Evolutionary conservation across 2,888 invertebrate genomes (phyloP), one percentile per base, ranked within the genome.

Genomic region (Adelphocoris suturalis): DNA sequence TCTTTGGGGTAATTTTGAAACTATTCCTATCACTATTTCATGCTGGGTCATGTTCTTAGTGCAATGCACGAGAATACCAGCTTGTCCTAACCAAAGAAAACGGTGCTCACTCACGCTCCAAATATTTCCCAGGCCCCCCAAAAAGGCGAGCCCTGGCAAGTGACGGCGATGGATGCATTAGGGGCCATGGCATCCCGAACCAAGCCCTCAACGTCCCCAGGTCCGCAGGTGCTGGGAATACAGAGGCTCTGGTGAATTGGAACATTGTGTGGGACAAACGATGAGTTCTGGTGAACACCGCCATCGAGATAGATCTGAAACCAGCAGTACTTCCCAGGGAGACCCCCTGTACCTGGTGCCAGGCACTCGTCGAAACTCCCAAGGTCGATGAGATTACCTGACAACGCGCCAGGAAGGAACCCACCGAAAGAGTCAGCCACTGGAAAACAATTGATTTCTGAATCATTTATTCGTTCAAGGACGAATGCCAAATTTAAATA

Each of bases 361-460:
- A 86, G 28, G 76, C 87, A 87, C 23, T 87, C 76, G 48, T 87
- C 75, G 47, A 27, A 87, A 27, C 48, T 76, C 12, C 87, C 87
- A 0, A 87, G 47, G 75, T 87, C 78, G 5, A 87, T 46, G 12
- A 87, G 76, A 23, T 87, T 87, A 16, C 87, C 87, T 4, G 87
- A 46, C 68, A 76, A 48, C 16, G 78, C 13, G 9, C 68, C 68
- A 4, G 87, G 46, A 14, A 28, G 87, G n/a, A 87, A 75, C 9
- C 76, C 75, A 87, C 87, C 87, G 27, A 47, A 87, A 37, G 87
- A 68, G 23, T 87, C 87, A 9, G 61, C 61, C 68, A 87, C 87
- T 87, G 47, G 37, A 87, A 81, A 13, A 81, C 16, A 61, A 61
- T 37, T 7, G 7, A 37, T 37, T 37, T 7, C 37, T 37, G 37